Evolutionary conservation across 1,140 invertebrate genomes (phyloP).

Genomic region (Bombus balteatus): DNA sequence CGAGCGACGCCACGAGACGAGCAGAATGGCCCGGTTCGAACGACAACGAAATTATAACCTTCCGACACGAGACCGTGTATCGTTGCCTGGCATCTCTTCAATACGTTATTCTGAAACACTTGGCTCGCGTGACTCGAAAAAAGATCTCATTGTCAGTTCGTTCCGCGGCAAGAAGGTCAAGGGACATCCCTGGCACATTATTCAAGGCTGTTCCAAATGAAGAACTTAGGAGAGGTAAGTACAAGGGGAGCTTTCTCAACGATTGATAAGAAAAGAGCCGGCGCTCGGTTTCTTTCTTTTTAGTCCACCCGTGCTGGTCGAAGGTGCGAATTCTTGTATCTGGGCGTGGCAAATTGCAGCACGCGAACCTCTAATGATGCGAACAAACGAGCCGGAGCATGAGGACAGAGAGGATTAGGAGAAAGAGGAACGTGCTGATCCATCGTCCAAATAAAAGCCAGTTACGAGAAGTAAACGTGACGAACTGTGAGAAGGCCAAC

Average conservation of each 20-base stretch:
- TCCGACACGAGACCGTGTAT: conserved; percentile 1
- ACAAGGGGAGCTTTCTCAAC: conserved; percentile 24
- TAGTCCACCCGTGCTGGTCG: conserved; percentile 46
- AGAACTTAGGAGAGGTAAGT: conserved; percentile 3
- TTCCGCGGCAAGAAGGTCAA: conserved; percentile 38
- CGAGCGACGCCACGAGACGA: neutral
- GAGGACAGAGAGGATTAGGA: conserved; percentile 45
- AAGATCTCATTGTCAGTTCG: conserved; percentile 39
- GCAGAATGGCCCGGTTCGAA: neutral
- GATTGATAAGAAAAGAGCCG: conserved; percentile 67
- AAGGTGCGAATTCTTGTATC: conserved; percentile 77
- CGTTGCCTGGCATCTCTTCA: neutral
- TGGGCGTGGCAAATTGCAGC: conserved; percentile 79
- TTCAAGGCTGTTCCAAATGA: conserved; percentile 42
- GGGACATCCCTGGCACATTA: conserved; percentile 43
- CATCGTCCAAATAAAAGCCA: conserved; percentile 58
- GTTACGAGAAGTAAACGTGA: neutral
- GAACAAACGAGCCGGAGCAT: conserved; percentile 69
- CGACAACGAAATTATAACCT: conserved; percentile 6
- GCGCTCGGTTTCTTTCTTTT: conserved; percentile 37
- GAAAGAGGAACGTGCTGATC: conserved; percentile 34
- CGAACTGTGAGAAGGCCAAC: conserved; percentile 41
- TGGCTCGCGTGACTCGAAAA: conserved; percentile 49
- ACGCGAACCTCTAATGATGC: conserved; percentile 76
- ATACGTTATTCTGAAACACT: neutral